Evolutionary conservation across 2,888 invertebrate species (phyloP), one percentile per base, ranked within the genome.

Genomic region (Morinoia aosen): DNA sequence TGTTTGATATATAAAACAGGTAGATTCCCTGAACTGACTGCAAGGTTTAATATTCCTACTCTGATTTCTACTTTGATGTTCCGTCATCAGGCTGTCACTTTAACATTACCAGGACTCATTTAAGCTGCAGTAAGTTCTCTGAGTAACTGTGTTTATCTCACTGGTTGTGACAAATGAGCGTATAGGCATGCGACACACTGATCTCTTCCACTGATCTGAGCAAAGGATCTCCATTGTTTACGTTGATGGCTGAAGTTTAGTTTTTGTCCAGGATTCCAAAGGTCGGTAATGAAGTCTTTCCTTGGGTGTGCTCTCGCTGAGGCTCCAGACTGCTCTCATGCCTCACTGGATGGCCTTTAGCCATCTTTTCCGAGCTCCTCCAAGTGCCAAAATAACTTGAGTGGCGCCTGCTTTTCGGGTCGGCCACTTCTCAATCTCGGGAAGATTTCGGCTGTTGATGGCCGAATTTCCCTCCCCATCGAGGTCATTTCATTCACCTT

Each of bases 331-430:
- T 56, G 93, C 93, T 93, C 93, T 93, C 93, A 93, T 57, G 93
- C 93, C 57, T 90, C 90, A 90, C 90, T 90, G 90, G 90, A 90
- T 90, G 90, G 93, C 93, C 93, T 93, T 93, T 48, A 93, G 57
- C 93, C 93, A 57, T 93, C 93, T 93, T 93, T 93, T 93, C 93
- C 48, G 93, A 56, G 93, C 90, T 90, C 90, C 90, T 95, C 95
- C 61, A 95, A 95, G 95, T 95, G 95, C 95, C 95, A 95, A 95
- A 95, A 95, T 95, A 95, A 57, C 95, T 95, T 95, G 95, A 95
- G 95, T 64, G 95, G 61, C 95, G 64, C 95, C 95, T 95, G 95
- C 95, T 95, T 95, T 95, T 95, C 95, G 40, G n/a, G 64, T 33
- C 95, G 56, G 76, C 64, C 61, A 64, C 95, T 95, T 61, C 95